A percentile compares a stretch with the other conserved stretches of the same genome.
Conservation (phyloP, 2,888 invertebrate genomes). For the Leucania comma region DNA sequence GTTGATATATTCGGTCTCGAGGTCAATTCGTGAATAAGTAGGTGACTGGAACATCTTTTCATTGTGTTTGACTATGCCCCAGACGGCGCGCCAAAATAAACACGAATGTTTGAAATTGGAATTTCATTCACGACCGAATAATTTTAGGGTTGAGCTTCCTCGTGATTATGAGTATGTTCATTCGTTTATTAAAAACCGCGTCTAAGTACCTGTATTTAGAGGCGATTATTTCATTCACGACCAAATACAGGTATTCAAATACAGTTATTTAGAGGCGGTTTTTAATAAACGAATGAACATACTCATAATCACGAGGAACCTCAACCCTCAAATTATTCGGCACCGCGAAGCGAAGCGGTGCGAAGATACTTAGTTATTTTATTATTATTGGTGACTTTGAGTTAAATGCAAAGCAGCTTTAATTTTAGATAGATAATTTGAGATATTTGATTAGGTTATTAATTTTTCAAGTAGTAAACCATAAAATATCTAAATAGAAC, state of each 20-base stretch:
- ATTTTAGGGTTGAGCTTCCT: background rate
- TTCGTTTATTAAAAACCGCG: too few species aligned
- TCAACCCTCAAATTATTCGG: background rate
- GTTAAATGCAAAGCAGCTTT: background rate
- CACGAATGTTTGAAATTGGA: background rate
- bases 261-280: too few species aligned
- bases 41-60: slow-evolving; percentile 23
- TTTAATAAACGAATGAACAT: too few species aligned
- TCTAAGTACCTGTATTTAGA: too few species aligned
- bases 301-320: too few species aligned
- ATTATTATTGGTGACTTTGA: background rate
- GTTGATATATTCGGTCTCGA: slow-evolving; percentile 11
- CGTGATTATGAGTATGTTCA: background rate
- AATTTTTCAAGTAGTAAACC: background rate
- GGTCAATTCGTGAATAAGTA: slow-evolving; percentile 25
- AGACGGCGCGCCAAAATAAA: background rate
- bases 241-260: too few species aligned
- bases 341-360: too few species aligned
- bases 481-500: too few species aligned
- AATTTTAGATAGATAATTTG: too few species aligned
- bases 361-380: background rate
- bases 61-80: background rate
- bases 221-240: too few species aligned
- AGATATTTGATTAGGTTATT: background rate
- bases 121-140: background rate